Conservation (phyloP, 2,888 invertebrate species). For the Amphipyra tragopoginis region DNA sequence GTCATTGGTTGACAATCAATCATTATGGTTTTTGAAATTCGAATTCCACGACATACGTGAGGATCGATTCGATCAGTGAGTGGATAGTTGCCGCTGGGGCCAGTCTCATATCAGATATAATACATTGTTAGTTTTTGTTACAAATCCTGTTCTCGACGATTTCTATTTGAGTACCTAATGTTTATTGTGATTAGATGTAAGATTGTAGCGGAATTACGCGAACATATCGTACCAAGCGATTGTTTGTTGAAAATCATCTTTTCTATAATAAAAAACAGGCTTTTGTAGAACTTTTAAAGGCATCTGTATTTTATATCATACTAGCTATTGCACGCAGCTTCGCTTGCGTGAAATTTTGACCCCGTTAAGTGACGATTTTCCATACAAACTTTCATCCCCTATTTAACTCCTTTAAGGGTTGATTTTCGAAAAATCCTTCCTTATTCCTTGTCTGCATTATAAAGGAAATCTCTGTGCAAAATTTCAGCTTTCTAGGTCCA, state of each 20-base stretch:
- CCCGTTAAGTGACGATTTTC: too few relatives aligned
- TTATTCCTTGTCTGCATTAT: too few relatives aligned
- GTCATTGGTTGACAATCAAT: slow-evolving; percentile 89
- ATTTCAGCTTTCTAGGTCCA: too few relatives aligned
- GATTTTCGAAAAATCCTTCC: too few relatives aligned
- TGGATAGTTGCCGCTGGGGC: slow-evolving; percentile 69
- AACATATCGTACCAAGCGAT: slow-evolving; percentile 31
- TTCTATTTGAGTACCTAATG: slow-evolving; percentile 55
- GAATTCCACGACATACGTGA: slow-evolving; percentile 82
- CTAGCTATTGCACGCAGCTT: too few relatives aligned
- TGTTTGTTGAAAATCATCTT: slow-evolving; percentile 28
- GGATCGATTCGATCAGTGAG: slow-evolving; percentile 80
- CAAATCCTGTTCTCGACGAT: slow-evolving; percentile 59
- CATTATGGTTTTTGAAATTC: slow-evolving; percentile 87
- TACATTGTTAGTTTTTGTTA: slow-evolving; percentile 63
- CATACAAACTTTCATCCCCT: too few relatives aligned
- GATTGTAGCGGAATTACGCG: slow-evolving; percentile 50
- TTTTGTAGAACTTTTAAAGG: slow-evolving; percentile 8
- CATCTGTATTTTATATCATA: slow-evolving; percentile 27
- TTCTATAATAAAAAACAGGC: slow-evolving; percentile 21
- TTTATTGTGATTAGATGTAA: slow-evolving; percentile 52
- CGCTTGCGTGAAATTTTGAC: too few relatives aligned
- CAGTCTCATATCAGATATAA: slow-evolving; percentile 65
- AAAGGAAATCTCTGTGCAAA: too few relatives aligned
- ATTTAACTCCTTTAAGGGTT: too few relatives aligned